phyloP scores from a whole-genome alignment of 1,140 invertebrate genomes.

The Probaryconus sp. region DNA sequence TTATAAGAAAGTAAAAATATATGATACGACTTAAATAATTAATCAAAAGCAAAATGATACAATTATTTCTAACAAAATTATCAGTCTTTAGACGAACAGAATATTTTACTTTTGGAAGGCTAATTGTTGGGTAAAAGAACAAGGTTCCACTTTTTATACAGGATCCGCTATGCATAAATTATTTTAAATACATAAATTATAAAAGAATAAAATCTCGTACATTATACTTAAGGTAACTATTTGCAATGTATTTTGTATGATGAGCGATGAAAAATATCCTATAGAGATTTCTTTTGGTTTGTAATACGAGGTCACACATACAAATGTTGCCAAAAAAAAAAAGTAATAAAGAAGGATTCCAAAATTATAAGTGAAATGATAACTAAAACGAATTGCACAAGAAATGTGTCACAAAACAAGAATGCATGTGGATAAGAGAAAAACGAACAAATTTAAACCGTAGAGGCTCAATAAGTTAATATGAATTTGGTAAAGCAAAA shows the following conservation, averaged over 20 bases:
- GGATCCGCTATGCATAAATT: constrained; percentile 3
- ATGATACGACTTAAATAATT: too few species aligned
- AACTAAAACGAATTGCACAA: constrained; percentile 8
- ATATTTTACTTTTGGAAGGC: background rate
- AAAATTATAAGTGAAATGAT: background rate
- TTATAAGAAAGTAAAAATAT: too few species aligned
- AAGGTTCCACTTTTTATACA: constrained; percentile 13
- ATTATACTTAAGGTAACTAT: constrained; percentile 23
- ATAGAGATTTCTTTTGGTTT: constrained; percentile 19
- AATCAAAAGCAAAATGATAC: too few species aligned
- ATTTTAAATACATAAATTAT: constrained; percentile 23
- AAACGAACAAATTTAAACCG: constrained; percentile 61
- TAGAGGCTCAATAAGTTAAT: constrained; percentile 67
- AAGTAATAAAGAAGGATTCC: constrained; percentile 40
- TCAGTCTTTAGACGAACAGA: constrained; percentile 25
- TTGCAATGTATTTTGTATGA: constrained; percentile 28
- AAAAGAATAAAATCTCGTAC: too few species aligned
- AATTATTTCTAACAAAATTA: constrained; percentile 2
- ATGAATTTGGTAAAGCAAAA: constrained; percentile 51
- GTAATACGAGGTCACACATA: constrained; percentile 52
- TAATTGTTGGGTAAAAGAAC: background rate
- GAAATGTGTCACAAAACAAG: constrained; percentile 18
- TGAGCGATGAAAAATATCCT: constrained; percentile 22
- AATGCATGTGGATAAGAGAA: constrained; percentile 10
- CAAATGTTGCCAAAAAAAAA: constrained; percentile 37